A percentile compares a stretch with the other conserved stretches of the same genome.
phyloP scores from a whole-genome alignment of 2,113 vertebrate genomes.

The Tenrec ecaudatus region DNA sequence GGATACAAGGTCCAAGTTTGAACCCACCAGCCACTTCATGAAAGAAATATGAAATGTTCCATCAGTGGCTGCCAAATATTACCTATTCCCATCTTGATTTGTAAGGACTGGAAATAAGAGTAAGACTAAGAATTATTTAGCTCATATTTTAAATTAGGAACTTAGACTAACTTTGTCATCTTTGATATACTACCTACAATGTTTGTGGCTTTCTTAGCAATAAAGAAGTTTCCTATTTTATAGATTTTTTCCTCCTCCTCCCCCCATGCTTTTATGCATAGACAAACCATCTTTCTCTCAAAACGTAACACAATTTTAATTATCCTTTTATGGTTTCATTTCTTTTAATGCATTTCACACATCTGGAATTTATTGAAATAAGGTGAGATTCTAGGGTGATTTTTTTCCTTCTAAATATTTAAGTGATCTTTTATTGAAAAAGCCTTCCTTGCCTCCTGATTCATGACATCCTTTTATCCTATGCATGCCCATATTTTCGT shows the following conservation, averaged over 20 bases:
- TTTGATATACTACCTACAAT: slow-evolving; percentile 23
- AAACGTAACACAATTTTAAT: slow-evolving; percentile 25
- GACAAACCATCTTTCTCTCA: not conserved
- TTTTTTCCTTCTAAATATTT: not conserved
- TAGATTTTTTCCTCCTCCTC: not conserved
- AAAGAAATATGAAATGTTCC: not conserved
- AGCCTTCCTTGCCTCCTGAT: not conserved
- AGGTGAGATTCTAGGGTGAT: not conserved
- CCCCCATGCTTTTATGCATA: not conserved
- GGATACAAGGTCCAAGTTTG: too few relatives aligned
- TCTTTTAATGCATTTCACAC: not conserved
- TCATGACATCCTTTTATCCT: not conserved
- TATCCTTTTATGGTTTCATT: not conserved
- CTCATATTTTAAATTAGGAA: slow-evolving; percentile 30
- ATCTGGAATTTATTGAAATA: not conserved
- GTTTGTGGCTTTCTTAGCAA: slow-evolving; percentile 18
- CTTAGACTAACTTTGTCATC: not conserved
- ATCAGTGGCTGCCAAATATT: slow-evolving; percentile 29
- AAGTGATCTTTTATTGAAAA: not conserved
- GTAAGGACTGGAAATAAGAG: not conserved
- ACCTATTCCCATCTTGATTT: not conserved
- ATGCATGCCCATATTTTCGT: not conserved
- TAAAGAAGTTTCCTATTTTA: slow-evolving; percentile 29
- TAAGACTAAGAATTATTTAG: not conserved
- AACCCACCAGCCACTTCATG: too few relatives aligned